Percentiles rank a stretch among this genome's conserved stretches.
phyloP scores from a whole-genome alignment of 2,797 vertebrate species.

The Sebastes vulpes region DNA sequence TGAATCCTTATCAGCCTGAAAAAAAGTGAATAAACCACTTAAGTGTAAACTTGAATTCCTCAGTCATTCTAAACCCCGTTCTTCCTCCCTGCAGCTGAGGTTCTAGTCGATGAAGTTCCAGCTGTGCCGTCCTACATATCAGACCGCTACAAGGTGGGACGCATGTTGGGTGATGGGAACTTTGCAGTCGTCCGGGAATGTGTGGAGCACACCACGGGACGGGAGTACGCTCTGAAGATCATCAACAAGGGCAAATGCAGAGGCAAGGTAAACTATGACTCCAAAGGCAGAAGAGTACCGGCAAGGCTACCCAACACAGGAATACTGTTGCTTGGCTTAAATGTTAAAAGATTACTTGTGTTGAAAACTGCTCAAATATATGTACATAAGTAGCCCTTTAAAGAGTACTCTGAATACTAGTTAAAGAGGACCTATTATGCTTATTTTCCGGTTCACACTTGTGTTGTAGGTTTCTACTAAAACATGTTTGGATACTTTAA shows the following conservation, averaged over 20 bases:
- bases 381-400: background rate
- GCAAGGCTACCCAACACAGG: background rate
- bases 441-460: no score
- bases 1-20: background rate
- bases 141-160: constrained; percentile 95
- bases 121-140: constrained; percentile 94
- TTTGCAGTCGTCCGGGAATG: constrained; percentile 97
- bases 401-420: background rate
- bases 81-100: constrained; percentile 81
- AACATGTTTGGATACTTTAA: no score
- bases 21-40: background rate
- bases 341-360: background rate
- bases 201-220: constrained; percentile 93
- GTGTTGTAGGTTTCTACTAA: no score
- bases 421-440: no score
- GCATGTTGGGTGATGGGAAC: constrained; percentile 97
- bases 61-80: background rate
- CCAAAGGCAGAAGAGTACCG: background rate
- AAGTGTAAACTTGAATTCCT: background rate
- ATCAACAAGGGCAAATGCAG: constrained; percentile 99
- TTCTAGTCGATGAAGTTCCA: constrained; percentile 90
- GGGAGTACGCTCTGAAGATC: constrained; percentile 97
- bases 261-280: constrained; percentile 91
- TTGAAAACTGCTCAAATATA: background rate
- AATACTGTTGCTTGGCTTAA: background rate